A percentile compares a stretch with the other conserved stretches of the same genome.
Evolutionary conservation across 2,797 vertebrate species (phyloP).

Genomic region (Schizothorax lantsangensis): DNA sequence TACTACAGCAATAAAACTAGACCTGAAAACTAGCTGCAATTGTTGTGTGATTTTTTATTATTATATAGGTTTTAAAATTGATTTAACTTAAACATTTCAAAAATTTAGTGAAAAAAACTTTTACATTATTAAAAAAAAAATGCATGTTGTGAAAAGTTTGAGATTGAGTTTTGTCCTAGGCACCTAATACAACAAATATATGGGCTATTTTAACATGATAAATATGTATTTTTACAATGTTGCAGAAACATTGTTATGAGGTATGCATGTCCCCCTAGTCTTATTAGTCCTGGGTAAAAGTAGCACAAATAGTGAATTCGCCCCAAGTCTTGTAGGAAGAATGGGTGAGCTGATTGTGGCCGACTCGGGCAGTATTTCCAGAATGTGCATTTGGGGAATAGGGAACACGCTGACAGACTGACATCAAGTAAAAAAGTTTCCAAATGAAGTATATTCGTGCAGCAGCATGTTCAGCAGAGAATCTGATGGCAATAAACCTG

Average conservation of each 20-base stretch:
- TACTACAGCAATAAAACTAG: background rate
- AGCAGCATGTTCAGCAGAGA: slow-evolving; percentile 36
- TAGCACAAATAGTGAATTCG: slow-evolving; percentile 13
- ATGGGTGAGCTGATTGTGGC: slow-evolving; percentile 8
- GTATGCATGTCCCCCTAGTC: background rate
- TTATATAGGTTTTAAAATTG: background rate
- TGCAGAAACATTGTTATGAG: background rate
- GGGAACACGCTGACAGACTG: slow-evolving; percentile 36
- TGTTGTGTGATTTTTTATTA: background rate
- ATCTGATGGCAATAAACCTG: slow-evolving; percentile 44
- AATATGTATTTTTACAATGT: slow-evolving; percentile 1
- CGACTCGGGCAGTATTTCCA: slow-evolving; percentile 36
- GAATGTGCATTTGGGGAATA: slow-evolving; percentile 37
- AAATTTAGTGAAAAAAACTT: background rate
- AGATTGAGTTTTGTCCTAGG: background rate
- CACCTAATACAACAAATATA: background rate
- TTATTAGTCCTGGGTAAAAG: slow-evolving; percentile 11
- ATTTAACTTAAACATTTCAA: background rate
- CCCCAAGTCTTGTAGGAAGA: background rate
- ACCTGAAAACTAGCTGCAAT: background rate
- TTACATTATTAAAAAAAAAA: background rate
- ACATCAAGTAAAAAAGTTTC: slow-evolving; percentile 41
- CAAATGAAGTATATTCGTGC: slow-evolving; percentile 34
- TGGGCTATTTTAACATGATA: background rate
- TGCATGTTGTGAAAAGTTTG: background rate